These are phyloP conservation scores for Trisateles emortualis DNA, from an alignment of 2,888 invertebrate genomes.

Conservation along the genomic window DNA sequence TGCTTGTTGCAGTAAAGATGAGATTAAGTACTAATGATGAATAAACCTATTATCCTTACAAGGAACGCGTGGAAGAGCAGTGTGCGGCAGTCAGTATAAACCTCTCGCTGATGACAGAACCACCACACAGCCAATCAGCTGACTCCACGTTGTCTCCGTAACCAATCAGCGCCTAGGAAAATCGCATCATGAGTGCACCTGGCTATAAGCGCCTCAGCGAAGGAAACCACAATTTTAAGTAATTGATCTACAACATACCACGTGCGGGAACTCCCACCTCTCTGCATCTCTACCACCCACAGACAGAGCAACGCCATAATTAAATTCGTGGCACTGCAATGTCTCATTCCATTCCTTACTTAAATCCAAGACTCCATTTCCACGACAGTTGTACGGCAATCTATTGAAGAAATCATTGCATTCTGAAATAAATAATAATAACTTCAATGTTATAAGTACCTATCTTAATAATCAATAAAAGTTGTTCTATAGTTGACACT, in stretches of 20 bases:
- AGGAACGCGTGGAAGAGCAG: neutral
- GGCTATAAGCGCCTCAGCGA: too few relatives aligned
- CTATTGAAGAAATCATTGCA: neutral
- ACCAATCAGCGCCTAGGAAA: conserved; percentile 10
- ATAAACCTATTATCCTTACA: neutral
- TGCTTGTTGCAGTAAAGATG: too few relatives aligned
- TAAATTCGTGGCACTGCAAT: neutral
- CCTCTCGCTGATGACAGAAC: conserved; percentile 36
- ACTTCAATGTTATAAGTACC: neutral
- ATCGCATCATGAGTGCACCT: too few relatives aligned
- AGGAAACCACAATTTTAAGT: too few relatives aligned
- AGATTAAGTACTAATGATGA: too few relatives aligned
- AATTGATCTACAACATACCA: neutral
- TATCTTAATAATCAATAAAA: too few relatives aligned
- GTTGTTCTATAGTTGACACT: neutral
- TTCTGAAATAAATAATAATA: neutral
- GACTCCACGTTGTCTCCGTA: conserved; percentile 6
- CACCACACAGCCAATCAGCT: conserved; percentile 31
- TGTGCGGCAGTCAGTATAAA: conserved; percentile 35
- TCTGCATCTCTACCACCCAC: neutral
- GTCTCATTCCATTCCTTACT: neutral
- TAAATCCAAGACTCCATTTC: neutral
- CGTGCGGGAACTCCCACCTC: neutral
- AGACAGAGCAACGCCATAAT: neutral
- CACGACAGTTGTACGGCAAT: neutral